Evolutionary conservation across 64 coral and sea anemone species (phyloP).

Genomic region (Montipora cactus): DNA sequence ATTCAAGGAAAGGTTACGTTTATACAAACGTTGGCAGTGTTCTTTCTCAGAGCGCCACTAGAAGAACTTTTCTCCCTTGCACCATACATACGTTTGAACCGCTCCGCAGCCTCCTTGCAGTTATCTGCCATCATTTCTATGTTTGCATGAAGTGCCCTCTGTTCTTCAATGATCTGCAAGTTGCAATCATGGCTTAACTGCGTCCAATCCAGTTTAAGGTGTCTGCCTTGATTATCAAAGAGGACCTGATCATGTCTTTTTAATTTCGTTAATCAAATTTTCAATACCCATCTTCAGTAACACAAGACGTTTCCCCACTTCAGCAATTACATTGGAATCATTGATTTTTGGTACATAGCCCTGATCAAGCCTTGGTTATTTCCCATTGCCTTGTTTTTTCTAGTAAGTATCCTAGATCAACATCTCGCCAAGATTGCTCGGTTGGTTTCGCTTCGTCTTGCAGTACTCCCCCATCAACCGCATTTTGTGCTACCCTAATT

Average conservation of each 20-base stretch:
- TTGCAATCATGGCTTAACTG: slow-evolving; percentile 40
- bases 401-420: neutral
- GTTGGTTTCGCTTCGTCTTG: no score
- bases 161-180: slow-evolving; percentile 15
- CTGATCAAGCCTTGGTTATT: slow-evolving; percentile 49
- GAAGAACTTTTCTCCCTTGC: no score
- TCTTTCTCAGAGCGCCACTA: no score
- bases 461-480: no score
- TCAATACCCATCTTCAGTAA: slow-evolving; percentile 1
- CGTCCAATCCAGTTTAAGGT: slow-evolving; percentile 26
- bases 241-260: slow-evolving; percentile 38
- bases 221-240: slow-evolving; percentile 31
- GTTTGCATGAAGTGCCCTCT: slow-evolving; percentile 15
- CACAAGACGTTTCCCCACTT: slow-evolving; percentile 34
- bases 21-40: no score
- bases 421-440: no score
- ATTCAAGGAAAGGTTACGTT: no score
- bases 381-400: slow-evolving; percentile 43
- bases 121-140: slow-evolving; percentile 2
- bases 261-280: slow-evolving; percentile 27
- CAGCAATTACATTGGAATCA: slow-evolving; percentile 25
- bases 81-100: no score
- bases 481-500: no score
- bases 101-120: neutral
- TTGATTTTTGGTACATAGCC: slow-evolving; percentile 60